Conservation (phyloP, 1,140 invertebrate genomes). For the Heliothis virescens region DNA sequence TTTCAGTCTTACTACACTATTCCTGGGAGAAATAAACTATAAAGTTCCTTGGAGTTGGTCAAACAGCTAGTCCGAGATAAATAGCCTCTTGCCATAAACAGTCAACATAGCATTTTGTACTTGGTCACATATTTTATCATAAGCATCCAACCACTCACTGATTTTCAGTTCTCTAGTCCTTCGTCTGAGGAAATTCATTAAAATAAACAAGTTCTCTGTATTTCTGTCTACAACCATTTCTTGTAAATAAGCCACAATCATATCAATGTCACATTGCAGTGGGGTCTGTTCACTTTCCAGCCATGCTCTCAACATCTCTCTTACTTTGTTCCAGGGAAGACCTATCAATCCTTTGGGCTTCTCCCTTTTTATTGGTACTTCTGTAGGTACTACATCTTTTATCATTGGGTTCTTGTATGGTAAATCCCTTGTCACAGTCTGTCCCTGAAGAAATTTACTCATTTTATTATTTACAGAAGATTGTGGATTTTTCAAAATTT, state of each 20-base stretch:
- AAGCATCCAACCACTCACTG: conserved; percentile 74
- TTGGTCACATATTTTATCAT: conserved; percentile 67
- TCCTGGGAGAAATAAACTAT: too few species aligned
- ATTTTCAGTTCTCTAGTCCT: conserved; percentile 68
- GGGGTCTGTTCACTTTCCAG: conserved; percentile 80
- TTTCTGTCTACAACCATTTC: conserved; percentile 80
- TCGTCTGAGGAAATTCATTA: conserved; percentile 75
- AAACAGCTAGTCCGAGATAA: conserved; percentile 30
- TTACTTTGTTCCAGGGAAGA: conserved; percentile 79
- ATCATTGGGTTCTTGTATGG: conserved; percentile 85
- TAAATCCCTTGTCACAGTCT: conserved; percentile 60
- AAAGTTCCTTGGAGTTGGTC: too few species aligned
- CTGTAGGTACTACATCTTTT: conserved; percentile 57
- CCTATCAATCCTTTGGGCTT: conserved; percentile 66
- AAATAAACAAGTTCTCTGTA: conserved; percentile 78
- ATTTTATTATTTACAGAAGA: conserved; percentile 66
- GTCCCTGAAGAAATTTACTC: conserved; percentile 69
- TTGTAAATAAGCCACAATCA: conserved; percentile 80
- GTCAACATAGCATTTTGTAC: conserved; percentile 82
- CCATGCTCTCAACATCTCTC: conserved; percentile 84
- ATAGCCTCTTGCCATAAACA: conserved; percentile 80
- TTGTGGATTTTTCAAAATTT: conserved; percentile 60
- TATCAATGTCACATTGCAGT: conserved; percentile 81
- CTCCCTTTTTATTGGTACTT: conserved; percentile 54
- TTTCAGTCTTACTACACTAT: too few species aligned